Evolutionary conservation across 2,888 invertebrate genomes (phyloP).

Genomic region (Microdon myrmicae): DNA sequence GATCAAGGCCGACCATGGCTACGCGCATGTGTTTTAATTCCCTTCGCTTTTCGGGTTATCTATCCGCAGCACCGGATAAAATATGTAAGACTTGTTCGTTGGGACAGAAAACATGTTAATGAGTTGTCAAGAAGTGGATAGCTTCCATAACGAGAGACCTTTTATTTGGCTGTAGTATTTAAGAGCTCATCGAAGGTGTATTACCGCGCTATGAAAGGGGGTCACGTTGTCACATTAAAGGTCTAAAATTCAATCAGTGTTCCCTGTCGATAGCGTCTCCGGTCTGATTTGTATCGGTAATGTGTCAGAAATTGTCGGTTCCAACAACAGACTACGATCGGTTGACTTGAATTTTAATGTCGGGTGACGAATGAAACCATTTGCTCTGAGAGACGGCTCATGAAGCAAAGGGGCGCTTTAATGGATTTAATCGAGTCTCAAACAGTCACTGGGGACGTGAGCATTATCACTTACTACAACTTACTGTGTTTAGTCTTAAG

Average conservation of each 20-base stretch:
- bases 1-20: conserved; percentile 35
- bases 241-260: conserved; percentile 27
- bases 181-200: conserved; percentile 26
- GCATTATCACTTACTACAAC: too few relatives aligned
- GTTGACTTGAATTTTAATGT: conserved; percentile 24
- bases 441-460: too few relatives aligned
- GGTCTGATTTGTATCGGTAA: conserved; percentile 46
- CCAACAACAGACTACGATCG: conserved; percentile 28
- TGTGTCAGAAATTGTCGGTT: conserved; percentile 51
- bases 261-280: conserved; percentile 21
- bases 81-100: conserved; percentile 44
- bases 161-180: too few relatives aligned
- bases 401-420: too few relatives aligned
- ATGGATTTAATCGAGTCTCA: too few relatives aligned
- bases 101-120: conserved; percentile 52
- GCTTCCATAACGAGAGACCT: too few relatives aligned
- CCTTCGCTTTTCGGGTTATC: conserved; percentile 16
- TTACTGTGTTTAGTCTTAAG: too few relatives aligned
- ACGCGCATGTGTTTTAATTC: conserved; percentile 41
- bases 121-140: too few relatives aligned
- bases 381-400: too few relatives aligned
- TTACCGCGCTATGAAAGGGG: conserved; percentile 42
- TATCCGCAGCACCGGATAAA: conserved; percentile 32
- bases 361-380: too few relatives aligned
- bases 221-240: conserved; percentile 34